Evolutionary conservation across 1,140 invertebrate species (phyloP), one percentile per base, ranked within the genome.

Genomic region (Steinernema khuongi): DNA sequence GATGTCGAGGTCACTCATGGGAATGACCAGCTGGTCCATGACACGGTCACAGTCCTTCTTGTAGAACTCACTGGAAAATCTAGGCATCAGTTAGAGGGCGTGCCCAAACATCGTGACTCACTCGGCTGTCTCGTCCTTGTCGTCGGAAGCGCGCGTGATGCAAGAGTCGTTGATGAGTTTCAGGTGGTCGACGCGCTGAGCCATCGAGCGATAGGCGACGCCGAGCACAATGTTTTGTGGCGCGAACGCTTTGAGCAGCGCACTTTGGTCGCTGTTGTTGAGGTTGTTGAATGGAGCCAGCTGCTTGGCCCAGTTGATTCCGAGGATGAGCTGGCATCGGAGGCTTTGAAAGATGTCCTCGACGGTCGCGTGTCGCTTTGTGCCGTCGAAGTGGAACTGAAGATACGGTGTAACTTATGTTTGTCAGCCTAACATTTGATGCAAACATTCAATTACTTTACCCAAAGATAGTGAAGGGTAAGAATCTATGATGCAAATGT

Each of bases 251-350:
- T 85, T 85, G 22, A 84, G 75, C 71, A 84, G 73, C 31, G 79
- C 77, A 1, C 80, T 85, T 75, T 82, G 84, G 80, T 84, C 83
- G 33, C 81, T 82, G 26, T 79, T 81, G 28, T 69, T 72, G 19
- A 84, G 71, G 43, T 84, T 77, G n/a, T 77, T 75, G 66, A 84
- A 84, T 31, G 84, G 84, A 26, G 79, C 70, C 29, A 84, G 68
- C 0, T 75, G 78, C 50, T 85, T 84, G 0, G 83, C 83, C 83
- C 83, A 84, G 76, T 84, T 84, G 18, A 84, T 84, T 18, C 85
- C 83, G n/a, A 84, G 70, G 22, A 84, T 67, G 17, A 84, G 73
- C 71, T 84, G 84, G 31, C 74, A 75, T 14, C 85, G 83, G 31
- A 84, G 68, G 26, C 80, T 84, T n/a, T 82, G 81, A 19, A 84